Base-by-base conservation (phyloP, 1,140 invertebrate species). In the Condylostylus longicornis region DNA sequence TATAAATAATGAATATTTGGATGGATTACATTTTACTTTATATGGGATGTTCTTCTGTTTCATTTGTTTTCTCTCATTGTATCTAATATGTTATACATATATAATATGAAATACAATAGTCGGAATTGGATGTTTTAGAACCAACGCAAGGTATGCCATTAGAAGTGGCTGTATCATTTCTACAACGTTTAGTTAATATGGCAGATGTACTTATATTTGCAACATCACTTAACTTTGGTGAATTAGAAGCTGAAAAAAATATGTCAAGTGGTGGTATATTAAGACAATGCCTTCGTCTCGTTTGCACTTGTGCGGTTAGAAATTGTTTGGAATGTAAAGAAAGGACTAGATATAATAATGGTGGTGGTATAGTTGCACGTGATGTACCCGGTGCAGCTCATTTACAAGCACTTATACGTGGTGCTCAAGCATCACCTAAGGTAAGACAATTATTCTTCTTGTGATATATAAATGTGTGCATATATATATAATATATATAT, bases 241-340 rank as follows among this genome's bases (percentile, higher is more conserved):
- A 99, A 66, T 65, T 98, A 21, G 96, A 99, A 65, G 86, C 91
- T 1, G 96, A 99, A 61, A 99, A 98, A 66, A 98, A 97, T 57
- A 98, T 98, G 93, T 94, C 93, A n/a, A 88, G 83, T 52, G 96
- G 96, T 18, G 95, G 94, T 27, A 98, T 99, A 44, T 63, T 99
- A 10, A 65, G 95, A 41, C 96, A 99, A 65, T 96, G 93, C 63
- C 70, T 98, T 19, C 67, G 96, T 64, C 66, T 98, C 72, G 93
- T 95, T 50, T 94, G 89, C 72, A 97, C 91, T 58, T 88, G 89
- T 69, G 90, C 93, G 46, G 93, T 98, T 49, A 77, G 91, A 56
- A 97, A 97, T 69, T 96, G 93, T 66, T 75, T 98, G 58, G 93
- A 96, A 71, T 95, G 90, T 68, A 89, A 94, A 70, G 89, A 95